phyloP scores from a whole-genome alignment of 2,888 invertebrate genomes.

The Malthinus flaveolus region DNA sequence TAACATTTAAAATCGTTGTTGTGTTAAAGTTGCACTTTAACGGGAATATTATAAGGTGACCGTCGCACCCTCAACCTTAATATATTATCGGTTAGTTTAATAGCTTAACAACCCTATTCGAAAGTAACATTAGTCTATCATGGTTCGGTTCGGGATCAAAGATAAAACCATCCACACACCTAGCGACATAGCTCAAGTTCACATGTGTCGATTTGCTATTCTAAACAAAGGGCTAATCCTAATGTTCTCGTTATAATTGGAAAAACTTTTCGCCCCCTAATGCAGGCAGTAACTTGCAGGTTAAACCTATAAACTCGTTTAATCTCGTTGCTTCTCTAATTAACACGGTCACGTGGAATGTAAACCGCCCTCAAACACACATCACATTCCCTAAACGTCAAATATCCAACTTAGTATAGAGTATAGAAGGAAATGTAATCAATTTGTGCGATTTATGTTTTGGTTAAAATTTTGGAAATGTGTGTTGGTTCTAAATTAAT shows the following conservation, averaged over 20 bases:
- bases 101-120: slow-evolving; percentile 18
- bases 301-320: slow-evolving; percentile 11
- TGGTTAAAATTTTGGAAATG: background rate
- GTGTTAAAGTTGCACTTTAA: no score
- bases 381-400: slow-evolving; percentile 4
- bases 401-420: background rate
- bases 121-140: slow-evolving; percentile 14
- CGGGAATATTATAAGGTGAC: no score
- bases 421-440: slow-evolving; percentile 1
- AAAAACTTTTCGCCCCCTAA: slow-evolving; percentile 1
- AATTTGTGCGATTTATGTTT: background rate
- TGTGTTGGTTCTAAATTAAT: background rate
- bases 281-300: slow-evolving; percentile 6
- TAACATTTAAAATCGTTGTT: no score
- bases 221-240: no score
- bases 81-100: background rate
- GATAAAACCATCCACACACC: no score
- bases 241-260: no score
- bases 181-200: no score
- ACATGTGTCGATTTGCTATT: no score
- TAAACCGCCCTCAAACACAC: background rate
- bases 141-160: background rate
- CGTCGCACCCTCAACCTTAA: background rate
- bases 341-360: slow-evolving; percentile 18
- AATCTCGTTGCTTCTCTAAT: slow-evolving; percentile 19